Conservation (phyloP, 2,113 vertebrate species). For the Catharus fuscescens region DNA sequence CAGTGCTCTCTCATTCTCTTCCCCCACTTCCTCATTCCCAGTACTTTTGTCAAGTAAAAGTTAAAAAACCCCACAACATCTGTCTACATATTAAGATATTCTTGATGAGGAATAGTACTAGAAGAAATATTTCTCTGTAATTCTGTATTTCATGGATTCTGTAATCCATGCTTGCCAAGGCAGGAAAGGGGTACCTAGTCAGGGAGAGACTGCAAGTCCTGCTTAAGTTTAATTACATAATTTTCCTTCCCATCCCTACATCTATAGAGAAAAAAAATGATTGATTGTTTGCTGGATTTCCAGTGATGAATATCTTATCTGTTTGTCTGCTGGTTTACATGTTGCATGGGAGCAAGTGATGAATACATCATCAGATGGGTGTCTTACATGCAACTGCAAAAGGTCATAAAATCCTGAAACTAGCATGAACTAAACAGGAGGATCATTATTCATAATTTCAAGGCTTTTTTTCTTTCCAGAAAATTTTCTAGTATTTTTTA, state of each 20-base stretch:
- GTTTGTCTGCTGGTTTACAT: neutral
- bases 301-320: neutral
- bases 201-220: neutral
- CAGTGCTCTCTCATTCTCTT: neutral
- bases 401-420: neutral
- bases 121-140: neutral
- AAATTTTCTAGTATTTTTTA: neutral
- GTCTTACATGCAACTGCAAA: neutral
- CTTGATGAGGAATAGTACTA: neutral
- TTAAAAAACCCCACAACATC: neutral
- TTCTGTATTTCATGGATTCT: neutral
- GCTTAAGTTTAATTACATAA: neutral
- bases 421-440: neutral
- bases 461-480: neutral
- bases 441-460: neutral
- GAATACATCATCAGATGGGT: fast-evolving
- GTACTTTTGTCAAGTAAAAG: neutral
- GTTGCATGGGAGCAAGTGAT: neutral
- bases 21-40: neutral
- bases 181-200: neutral
- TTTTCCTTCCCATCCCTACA: neutral
- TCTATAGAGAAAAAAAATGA: neutral
- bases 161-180: neutral
- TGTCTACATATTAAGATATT: neutral
- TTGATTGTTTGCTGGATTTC: neutral